phyloP scores from a whole-genome alignment of 2,113 vertebrate species.

The Platanista minor region DNA sequence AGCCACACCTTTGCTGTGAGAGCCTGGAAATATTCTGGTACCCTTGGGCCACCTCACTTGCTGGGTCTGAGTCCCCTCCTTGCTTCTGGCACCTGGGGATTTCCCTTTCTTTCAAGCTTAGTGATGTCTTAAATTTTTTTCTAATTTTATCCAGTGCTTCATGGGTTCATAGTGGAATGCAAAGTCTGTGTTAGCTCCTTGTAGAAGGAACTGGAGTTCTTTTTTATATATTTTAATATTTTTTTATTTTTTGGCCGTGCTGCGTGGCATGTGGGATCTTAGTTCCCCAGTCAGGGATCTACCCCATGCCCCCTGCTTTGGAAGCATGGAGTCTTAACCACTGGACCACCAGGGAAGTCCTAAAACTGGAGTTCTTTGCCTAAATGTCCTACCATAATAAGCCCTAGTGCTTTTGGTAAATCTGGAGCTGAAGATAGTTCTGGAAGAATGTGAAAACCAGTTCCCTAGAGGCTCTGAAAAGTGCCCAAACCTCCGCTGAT shows the following conservation, averaged over 20 bases:
- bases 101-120: background rate
- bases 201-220: background rate
- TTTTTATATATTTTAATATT: background rate
- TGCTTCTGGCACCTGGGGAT: background rate
- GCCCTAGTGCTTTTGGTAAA: background rate
- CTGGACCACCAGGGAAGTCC: background rate
- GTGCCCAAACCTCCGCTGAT: background rate
- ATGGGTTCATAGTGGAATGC: background rate
- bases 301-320: background rate
- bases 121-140: rapidly evolving
- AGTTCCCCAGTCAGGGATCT: background rate
- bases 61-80: background rate
- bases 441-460: background rate
- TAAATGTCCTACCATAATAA: background rate
- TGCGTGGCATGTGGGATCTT: background rate
- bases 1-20: too few species aligned
- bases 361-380: background rate
- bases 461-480: background rate
- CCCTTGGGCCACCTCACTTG: rapidly evolving
- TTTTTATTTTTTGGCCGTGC: background rate
- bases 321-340: background rate
- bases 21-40: background rate
- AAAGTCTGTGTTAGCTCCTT: background rate
- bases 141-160: background rate
- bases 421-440: background rate